Evolutionary conservation across 23 tunicate genomes (phyloP), one percentile per base, ranked within the genome.

Genomic region (Corella eumyota): DNA sequence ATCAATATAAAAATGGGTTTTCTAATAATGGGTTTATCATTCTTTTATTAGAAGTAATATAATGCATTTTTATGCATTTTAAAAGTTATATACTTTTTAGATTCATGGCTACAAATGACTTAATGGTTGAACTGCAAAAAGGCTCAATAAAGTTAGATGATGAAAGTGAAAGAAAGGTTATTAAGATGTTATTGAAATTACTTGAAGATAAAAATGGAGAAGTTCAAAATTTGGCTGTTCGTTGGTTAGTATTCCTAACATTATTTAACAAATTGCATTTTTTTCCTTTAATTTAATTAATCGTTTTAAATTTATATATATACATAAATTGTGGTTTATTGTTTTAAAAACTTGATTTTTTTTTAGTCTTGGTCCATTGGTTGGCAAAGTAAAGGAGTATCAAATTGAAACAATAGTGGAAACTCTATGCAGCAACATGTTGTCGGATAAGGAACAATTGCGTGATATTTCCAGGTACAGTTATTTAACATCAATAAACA

Each of bases 91-190:
- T 51, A n/a, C 5, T 28, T 32, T 4, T 20, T 27, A 88, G 99
- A 38, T 93, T 93, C 64, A 93, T 93, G 99, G 99, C 99, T 20
- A 84, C 90, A 31, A 93, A 84, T 67, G 99, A 93, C 46, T 51
- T 93, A 74, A 77, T 80, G 88, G 68, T 70, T 15, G 94, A 93
- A 35, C 51, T 93, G 31, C 99, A 93, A 37, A 93, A 93, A 73
- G 99, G 85, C 58, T 79, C 99, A 24, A 78, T 93, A 25, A 93
- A 93, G 69, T 74, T 93, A 1, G 99, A 93, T 74, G 99, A 93
- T 68, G 99, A 93, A 52, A 93, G 90, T 78, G 99, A 93, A 62
- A 50, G 95, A 57, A 93, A 85, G 58, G 82, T 93, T n/a, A 70
- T 93, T 28, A 78, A 79, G 49, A 79, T 75, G 83, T 64, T 93